A percentile compares a stretch with the other conserved stretches of the same genome.
phyloP scores from a whole-genome alignment of 1,140 invertebrate species.

The Leptestheria dahalacensis region DNA sequence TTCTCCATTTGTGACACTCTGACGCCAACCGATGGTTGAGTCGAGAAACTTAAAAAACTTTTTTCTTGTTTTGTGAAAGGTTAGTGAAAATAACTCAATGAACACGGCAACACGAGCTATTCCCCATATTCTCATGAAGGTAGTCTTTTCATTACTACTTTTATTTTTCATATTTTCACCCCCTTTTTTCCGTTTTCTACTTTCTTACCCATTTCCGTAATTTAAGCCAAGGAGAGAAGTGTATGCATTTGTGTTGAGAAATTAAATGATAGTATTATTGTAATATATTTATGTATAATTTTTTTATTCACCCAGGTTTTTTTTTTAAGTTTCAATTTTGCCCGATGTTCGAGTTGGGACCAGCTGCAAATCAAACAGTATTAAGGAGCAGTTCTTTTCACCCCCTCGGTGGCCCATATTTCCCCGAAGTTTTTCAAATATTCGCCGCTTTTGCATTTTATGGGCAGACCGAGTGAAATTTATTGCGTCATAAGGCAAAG shows the following conservation, averaged over 20 bases:
- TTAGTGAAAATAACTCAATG: conserved; percentile 8
- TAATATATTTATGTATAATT: too few relatives aligned
- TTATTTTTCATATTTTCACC: not conserved
- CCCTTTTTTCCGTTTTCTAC: not conserved
- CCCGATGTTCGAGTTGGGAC: not conserved
- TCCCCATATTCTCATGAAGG: conserved; percentile 4
- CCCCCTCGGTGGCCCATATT: too few relatives aligned
- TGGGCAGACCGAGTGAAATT: not conserved
- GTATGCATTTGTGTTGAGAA: too few relatives aligned
- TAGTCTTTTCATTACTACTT: conserved; percentile 11
- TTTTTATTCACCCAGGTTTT: not conserved
- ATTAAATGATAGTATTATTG: too few relatives aligned
- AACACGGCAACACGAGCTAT: conserved; percentile 9
- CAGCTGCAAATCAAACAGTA: not conserved
- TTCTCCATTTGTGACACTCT: conserved; percentile 1
- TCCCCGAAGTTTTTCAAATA: too few relatives aligned
- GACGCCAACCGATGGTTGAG: not conserved
- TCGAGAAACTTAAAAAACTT: conserved; percentile 4
- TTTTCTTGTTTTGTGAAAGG: conserved; percentile 11
- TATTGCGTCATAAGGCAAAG: not conserved
- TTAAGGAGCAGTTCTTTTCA: not conserved
- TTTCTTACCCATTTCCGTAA: not conserved
- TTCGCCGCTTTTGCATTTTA: not conserved
- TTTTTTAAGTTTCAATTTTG: not conserved
- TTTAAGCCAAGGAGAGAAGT: not conserved